Conservation (phyloP, 2,113 vertebrate genomes). For the Turnix velox region DNA sequence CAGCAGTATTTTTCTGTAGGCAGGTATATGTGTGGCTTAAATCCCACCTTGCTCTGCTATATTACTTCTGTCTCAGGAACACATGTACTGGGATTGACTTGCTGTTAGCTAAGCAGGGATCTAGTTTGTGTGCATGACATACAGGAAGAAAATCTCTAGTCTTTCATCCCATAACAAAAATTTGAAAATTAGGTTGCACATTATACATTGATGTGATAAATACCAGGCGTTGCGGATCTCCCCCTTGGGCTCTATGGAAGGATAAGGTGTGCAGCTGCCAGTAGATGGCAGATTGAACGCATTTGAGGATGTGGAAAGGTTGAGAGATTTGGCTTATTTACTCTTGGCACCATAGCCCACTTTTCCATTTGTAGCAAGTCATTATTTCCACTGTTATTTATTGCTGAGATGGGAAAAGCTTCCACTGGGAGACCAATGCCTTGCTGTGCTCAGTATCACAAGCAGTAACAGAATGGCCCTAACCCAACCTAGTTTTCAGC, state of each 20-base stretch:
- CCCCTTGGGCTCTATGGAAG: neutral
- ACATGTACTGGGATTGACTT: neutral
- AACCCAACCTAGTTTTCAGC: neutral
- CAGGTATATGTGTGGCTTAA: neutral
- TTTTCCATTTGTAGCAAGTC: slow-evolving; percentile 34
- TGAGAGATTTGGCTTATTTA: neutral
- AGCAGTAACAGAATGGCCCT: neutral
- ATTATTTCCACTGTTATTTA: neutral
- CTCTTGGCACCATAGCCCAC: neutral
- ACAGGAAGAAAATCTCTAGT: neutral
- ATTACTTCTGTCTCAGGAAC: neutral
- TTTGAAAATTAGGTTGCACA: neutral
- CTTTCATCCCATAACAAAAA: neutral
- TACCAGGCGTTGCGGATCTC: neutral
- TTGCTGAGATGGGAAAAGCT: neutral
- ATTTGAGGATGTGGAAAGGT: neutral
- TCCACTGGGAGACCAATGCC: neutral
- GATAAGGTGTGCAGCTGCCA: slow-evolving; percentile 1
- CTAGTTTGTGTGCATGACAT: neutral
- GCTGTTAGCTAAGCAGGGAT: neutral
- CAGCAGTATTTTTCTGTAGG: neutral
- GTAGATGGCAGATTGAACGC: slow-evolving; percentile 47
- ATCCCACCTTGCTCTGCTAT: neutral
- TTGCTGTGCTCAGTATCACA: neutral
- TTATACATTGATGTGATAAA: neutral